Conservation (phyloP, 2,113 vertebrate species). For the Macaca mulatta region DNA sequence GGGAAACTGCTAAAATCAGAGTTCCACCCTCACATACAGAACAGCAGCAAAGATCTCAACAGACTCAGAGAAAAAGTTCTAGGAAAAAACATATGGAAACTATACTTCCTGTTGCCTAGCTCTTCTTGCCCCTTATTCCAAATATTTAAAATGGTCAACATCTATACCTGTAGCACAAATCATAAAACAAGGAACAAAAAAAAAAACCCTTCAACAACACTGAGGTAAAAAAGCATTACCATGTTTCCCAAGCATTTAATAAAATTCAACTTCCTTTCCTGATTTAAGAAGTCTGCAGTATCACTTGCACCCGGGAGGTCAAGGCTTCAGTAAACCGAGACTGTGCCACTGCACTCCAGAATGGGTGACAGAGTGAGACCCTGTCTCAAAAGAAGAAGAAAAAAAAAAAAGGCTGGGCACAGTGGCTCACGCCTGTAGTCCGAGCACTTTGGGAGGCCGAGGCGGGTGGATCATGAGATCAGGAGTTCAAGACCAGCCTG, state of each 20-base stretch:
- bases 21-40: background rate
- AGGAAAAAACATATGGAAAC: background rate
- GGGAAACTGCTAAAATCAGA: background rate
- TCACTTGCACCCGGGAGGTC: too few species aligned
- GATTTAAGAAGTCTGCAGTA: background rate
- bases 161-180: background rate
- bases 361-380: too few species aligned
- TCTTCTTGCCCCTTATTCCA: background rate
- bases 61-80: background rate
- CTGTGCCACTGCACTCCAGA: too few species aligned
- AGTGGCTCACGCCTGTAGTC: too few species aligned
- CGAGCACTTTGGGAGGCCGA: too few species aligned
- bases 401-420: too few species aligned
- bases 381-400: too few species aligned
- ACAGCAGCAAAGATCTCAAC: constrained; percentile 19
- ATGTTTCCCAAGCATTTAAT: background rate
- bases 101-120: background rate
- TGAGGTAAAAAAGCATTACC: background rate
- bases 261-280: background rate
- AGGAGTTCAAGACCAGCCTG: too few species aligned
- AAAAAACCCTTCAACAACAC: background rate
- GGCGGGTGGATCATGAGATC: too few species aligned
- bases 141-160: constrained; percentile 9
- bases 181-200: background rate
- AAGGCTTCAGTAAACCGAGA: too few species aligned